Conservation (phyloP, 2,888 invertebrate genomes). For the Netelia virgata region DNA sequence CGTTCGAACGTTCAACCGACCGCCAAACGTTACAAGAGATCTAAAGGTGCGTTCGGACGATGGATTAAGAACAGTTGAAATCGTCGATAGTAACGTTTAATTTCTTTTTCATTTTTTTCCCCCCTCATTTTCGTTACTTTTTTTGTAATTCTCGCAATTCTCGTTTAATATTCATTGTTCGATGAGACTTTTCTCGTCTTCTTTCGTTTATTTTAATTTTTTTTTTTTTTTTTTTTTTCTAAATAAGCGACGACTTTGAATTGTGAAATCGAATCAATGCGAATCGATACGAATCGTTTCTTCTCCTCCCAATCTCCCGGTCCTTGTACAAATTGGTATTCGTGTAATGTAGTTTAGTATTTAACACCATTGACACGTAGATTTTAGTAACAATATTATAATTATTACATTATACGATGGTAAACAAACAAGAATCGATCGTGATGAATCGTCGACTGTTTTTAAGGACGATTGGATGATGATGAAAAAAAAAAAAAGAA, state of each 20-base stretch:
- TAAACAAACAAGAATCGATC: slow-evolving; percentile 36
- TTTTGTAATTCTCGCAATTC: slow-evolving; percentile 25
- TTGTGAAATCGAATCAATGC: slow-evolving; percentile 74
- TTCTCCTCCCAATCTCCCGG: slow-evolving; percentile 69
- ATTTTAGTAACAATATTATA: slow-evolving; percentile 75
- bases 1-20: slow-evolving; percentile 77
- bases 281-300: slow-evolving; percentile 26
- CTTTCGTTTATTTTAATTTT: not conserved
- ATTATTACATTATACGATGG: slow-evolving; percentile 69
- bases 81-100: slow-evolving; percentile 42
- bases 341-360: slow-evolving; percentile 82
- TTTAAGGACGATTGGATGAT: slow-evolving; percentile 37
- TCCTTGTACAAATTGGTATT: slow-evolving; percentile 83
- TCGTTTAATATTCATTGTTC: slow-evolving; percentile 69
- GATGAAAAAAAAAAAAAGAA: not conserved
- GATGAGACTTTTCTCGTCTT: slow-evolving; percentile 38
- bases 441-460: slow-evolving; percentile 52
- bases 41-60: slow-evolving; percentile 78
- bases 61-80: slow-evolving; percentile 83
- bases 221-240: slow-evolving; percentile 10
- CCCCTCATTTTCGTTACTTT: slow-evolving; percentile 19
- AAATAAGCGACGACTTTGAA: slow-evolving; percentile 59
- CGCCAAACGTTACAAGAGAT: slow-evolving; percentile 78
- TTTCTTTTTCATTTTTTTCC: slow-evolving; percentile 13
- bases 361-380: slow-evolving; percentile 78